Percentiles rank a stretch among this genome's conserved stretches.
phyloP scores from a whole-genome alignment of 2,113 vertebrate genomes.

The Antechinus flavipes region DNA sequence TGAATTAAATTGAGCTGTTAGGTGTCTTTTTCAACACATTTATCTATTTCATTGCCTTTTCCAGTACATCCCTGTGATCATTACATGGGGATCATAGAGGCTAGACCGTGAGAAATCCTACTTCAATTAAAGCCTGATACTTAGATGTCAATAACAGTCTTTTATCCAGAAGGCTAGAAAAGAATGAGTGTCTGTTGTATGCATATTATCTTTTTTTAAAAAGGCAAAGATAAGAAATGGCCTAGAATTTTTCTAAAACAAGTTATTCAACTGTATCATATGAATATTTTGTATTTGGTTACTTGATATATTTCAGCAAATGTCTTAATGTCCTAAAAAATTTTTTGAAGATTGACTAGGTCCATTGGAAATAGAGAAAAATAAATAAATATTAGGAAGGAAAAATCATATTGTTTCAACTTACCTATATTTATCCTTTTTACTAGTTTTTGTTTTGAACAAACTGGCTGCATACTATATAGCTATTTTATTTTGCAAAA shows the following conservation, averaged over 20 bases:
- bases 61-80: conserved; percentile 69
- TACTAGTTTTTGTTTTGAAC: conserved; percentile 43
- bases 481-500: conserved; percentile 43
- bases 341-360: conserved; percentile 17
- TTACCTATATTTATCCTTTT: conserved; percentile 45
- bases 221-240: conserved; percentile 51
- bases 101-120: conserved; percentile 73
- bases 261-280: not conserved
- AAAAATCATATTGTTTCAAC: conserved; percentile 27
- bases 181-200: conserved; percentile 55
- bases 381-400: conserved; percentile 10
- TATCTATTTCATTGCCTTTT: conserved; percentile 74
- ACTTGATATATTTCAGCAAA: conserved; percentile 48
- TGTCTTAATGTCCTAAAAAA: conserved; percentile 55
- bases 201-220: conserved; percentile 34
- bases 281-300: conserved; percentile 58
- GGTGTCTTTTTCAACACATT: conserved; percentile 71
- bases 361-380: conserved; percentile 16
- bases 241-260: conserved; percentile 59
- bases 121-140: conserved; percentile 78
- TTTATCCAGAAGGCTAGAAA: conserved; percentile 67
- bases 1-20: conserved; percentile 71
- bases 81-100: conserved; percentile 72
- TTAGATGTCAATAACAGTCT: conserved; percentile 67
- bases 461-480: not conserved